Base-by-base conservation (phyloP, 2,888 invertebrate genomes). In the Pachydiplax longipennis region DNA sequence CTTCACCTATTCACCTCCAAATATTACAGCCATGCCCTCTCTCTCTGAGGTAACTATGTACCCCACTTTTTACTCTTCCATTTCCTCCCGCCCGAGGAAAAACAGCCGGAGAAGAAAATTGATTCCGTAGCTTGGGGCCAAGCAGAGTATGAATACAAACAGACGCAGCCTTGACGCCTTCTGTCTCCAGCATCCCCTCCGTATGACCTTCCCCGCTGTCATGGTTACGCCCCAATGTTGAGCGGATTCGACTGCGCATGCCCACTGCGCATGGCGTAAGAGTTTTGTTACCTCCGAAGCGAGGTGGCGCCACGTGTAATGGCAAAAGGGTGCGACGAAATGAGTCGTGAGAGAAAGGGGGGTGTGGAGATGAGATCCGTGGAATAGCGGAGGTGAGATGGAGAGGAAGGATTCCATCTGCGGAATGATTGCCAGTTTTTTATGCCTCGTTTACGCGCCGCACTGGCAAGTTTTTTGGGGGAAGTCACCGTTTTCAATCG, bases 121-220 rank as follows among this genome's bases (percentile, higher is more conserved):
- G 87, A 87, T 87, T 87, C 87, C 87, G 87, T 65, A 65, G 87
- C 87, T 61, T 37, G 37, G 35, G 87, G 87, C 87, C 87, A 87
- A 87, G 87, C 31, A 61, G 87, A 87, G 83, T 31, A 58, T 61
- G 87, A 87, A 87, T 61, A 37, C 87, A 87, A 87, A 87, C 87
- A 87, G 58, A 87, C 87, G 35, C 61, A 87, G 87, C 87, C 87
- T 87, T 87, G 61, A 65, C 87, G 61, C 87, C 87, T 87, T 87
- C 37, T 87, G 58, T 83, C 91, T 91, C 65, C 83, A 44, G 58
- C 80, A 80, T 18, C 90, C 48, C 35, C 37, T n/a, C 87, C 15
- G 25, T 31, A 8, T 40, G 22, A n/a, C 13, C 81, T 35, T 61
- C 15, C 53, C 73, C 35, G 15, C 80, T 91, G n/a, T 73, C 91